Conservation (phyloP, 2,113 vertebrate genomes). For the Fregetta grallaria region DNA sequence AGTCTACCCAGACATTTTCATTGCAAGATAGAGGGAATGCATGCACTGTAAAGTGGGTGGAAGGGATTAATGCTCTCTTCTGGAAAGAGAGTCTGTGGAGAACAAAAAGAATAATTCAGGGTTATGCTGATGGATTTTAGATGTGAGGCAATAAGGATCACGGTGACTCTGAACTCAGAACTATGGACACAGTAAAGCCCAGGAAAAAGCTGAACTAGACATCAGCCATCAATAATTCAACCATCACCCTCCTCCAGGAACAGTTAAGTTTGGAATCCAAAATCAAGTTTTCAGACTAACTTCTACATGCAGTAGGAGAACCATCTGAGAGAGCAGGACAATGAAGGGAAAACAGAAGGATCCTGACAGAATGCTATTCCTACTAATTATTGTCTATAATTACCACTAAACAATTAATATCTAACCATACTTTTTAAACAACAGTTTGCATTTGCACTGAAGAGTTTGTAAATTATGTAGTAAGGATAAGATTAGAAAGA, state of each 20-base stretch:
- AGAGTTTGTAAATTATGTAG: background rate
- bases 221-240: background rate
- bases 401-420: background rate
- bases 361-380: background rate
- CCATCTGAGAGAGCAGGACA: background rate
- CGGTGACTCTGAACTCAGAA: background rate
- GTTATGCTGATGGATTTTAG: background rate
- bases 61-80: background rate
- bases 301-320: background rate
- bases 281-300: background rate
- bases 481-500: background rate
- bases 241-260: background rate
- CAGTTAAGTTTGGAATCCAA: background rate
- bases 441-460: background rate
- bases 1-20: background rate
- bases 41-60: background rate
- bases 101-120: background rate
- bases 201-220: background rate
- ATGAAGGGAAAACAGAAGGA: background rate
- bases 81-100: background rate
- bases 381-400: background rate
- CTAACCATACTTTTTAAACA: background rate
- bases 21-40: background rate
- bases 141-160: background rate
- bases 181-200: background rate